A percentile compares a stretch with the other conserved stretches of the same genome.
These are phyloP conservation scores for Brachionus koreanus DNA, from an alignment of 1,140 invertebrate species.

Conservation along the genomic window DNA sequence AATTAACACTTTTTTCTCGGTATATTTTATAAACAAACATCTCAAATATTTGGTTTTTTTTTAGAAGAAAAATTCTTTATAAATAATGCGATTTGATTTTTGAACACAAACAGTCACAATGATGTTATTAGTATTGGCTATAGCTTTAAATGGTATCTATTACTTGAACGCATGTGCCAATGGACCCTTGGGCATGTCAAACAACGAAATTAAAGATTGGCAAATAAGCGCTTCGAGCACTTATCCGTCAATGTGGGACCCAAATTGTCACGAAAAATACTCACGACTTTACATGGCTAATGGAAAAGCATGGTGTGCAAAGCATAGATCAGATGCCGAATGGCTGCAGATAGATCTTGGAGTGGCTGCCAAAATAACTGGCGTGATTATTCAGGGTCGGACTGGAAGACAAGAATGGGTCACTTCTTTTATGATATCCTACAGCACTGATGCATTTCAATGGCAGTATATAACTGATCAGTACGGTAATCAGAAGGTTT, in stretches of 20 bases:
- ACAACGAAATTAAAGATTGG: constrained; percentile 61
- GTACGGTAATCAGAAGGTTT: constrained; percentile 61
- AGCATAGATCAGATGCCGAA: constrained; percentile 61
- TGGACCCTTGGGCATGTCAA: constrained; percentile 27
- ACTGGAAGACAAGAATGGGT: constrained; percentile 62
- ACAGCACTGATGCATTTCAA: constrained; percentile 61
- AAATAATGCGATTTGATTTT: background rate
- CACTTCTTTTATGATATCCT: constrained; percentile 60
- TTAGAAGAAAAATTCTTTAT: background rate
- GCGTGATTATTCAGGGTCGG: constrained; percentile 62
- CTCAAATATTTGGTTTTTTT: constrained; percentile 38
- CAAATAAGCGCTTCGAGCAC: constrained; percentile 63
- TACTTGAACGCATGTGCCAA: background rate
- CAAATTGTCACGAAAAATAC: constrained; percentile 61
- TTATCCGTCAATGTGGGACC: constrained; percentile 59
- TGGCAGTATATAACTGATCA: constrained; percentile 61
- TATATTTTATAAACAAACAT: constrained; percentile 6
- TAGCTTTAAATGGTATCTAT: background rate
- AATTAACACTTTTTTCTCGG: constrained; percentile 34
- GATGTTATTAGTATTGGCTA: background rate
- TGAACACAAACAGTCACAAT: background rate
- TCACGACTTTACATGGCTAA: constrained; percentile 62
- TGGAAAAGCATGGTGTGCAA: constrained; percentile 62
- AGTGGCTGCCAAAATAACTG: constrained; percentile 61
- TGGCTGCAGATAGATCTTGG: constrained; percentile 63